Evolutionary conservation across 2,888 invertebrate species (phyloP).

Genomic region (Synanthedon formicaeformis): DNA sequence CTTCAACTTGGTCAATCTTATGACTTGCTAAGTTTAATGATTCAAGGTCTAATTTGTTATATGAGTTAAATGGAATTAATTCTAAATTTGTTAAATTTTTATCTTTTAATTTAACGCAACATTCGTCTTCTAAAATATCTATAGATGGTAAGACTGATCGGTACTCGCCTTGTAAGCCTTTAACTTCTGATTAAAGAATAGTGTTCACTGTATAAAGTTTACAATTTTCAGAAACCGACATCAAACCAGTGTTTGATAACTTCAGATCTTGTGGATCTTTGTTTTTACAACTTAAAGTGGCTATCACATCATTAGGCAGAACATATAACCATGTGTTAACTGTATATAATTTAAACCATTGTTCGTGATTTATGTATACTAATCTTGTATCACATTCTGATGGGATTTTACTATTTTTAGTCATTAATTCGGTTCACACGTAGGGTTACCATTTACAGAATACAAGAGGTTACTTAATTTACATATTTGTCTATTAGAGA

Average conservation of each 20-base stretch:
- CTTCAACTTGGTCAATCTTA: too few relatives aligned
- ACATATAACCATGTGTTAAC: slow-evolving; percentile 7
- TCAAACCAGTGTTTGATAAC: background rate
- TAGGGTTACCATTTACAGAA: background rate
- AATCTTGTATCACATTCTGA: background rate
- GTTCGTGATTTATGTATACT: slow-evolving; percentile 1
- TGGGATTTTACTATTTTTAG: background rate
- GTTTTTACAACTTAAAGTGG: slow-evolving; percentile 8
- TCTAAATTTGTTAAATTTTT: too few relatives aligned
- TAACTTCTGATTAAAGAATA: too few relatives aligned
- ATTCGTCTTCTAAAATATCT: too few relatives aligned
- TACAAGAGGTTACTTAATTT: slow-evolving; percentile 3
- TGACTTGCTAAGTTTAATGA: too few relatives aligned
- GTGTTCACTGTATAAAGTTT: too few relatives aligned
- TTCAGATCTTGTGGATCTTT: slow-evolving; percentile 2
- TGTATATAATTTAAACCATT: slow-evolving; percentile 7
- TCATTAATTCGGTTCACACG: background rate
- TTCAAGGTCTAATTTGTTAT: too few relatives aligned
- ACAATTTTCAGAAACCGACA: too few relatives aligned
- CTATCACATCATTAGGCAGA: slow-evolving; percentile 3
- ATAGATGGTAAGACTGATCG: too few relatives aligned
- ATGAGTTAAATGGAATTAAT: too few relatives aligned
- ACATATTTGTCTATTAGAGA: slow-evolving; percentile 6
- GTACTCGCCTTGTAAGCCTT: too few relatives aligned
- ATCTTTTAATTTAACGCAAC: too few relatives aligned